These are phyloP conservation scores for Leptobrachium leishanense DNA, from an alignment of 2,113 vertebrate species.

Conservation along the genomic window DNA sequence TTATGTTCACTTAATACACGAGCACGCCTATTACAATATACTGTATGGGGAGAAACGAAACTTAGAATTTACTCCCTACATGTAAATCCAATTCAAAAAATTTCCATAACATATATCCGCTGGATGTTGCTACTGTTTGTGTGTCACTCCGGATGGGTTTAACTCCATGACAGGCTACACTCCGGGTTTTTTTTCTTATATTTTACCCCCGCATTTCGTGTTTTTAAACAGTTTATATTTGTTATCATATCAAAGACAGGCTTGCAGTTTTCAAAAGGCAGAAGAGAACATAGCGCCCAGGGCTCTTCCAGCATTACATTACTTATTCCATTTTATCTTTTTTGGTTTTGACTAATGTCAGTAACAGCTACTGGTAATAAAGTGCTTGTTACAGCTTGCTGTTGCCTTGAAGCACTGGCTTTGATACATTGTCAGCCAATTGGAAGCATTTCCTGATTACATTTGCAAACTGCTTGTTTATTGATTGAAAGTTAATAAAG, in stretches of 20 bases:
- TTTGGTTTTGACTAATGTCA: constrained; percentile 98
- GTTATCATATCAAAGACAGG: constrained; percentile 98
- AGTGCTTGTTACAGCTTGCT: constrained; percentile 97
- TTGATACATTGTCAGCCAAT: constrained; percentile 98
- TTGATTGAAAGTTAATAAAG: constrained; percentile 98
- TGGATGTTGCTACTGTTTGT: constrained; percentile 78
- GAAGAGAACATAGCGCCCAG: constrained; percentile 83
- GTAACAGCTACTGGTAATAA: constrained; percentile 99
- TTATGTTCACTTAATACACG: constrained; percentile 76
- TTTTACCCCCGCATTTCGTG: constrained; percentile 75
- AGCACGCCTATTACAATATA: constrained; percentile 79
- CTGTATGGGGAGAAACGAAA: constrained; percentile 74
- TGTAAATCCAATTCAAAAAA: constrained; percentile 82
- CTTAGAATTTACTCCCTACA: constrained; percentile 77
- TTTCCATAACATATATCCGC: constrained; percentile 80
- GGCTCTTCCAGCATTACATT: constrained; percentile 86
- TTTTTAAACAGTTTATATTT: constrained; percentile 99
- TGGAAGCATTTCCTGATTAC: constrained; percentile 97
- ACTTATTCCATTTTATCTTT: constrained; percentile 98
- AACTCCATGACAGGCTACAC: constrained; percentile 78
- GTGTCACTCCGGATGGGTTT: constrained; percentile 83
- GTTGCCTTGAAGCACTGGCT: constrained; percentile 93
- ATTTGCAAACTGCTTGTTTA: constrained; percentile 95
- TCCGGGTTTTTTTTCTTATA: constrained; percentile 67
- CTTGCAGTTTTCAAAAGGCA: constrained; percentile 89